Evolutionary conservation across 2,113 vertebrate species (phyloP).

Genomic region (Peromyscus maniculatus): DNA sequence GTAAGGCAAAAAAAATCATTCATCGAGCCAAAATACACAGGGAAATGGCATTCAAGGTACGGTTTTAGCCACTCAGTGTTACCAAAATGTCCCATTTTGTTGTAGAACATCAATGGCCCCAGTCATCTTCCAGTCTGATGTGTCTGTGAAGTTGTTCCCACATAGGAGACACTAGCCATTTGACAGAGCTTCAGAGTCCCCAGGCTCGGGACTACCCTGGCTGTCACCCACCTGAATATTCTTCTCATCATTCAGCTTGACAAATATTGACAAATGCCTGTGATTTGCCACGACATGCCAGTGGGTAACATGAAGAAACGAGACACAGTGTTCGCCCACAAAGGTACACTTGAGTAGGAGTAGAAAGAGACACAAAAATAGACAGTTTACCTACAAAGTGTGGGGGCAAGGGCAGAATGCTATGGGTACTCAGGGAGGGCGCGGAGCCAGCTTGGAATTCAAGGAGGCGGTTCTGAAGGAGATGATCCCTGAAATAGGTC

Average conservation of each 20-base stretch:
- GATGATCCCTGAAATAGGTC: slow-evolving; percentile 70
- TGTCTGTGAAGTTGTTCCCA: neutral
- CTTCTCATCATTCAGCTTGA: slow-evolving; percentile 1
- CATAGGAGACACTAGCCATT: neutral
- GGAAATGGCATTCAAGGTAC: neutral
- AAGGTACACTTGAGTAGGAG: neutral
- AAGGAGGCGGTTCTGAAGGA: slow-evolving; percentile 34
- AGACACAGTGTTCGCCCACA: slow-evolving; percentile 20
- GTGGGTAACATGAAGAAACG: slow-evolving; percentile 30
- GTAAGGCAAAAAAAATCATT: slow-evolving; percentile 19
- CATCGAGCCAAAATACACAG: neutral
- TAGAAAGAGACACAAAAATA: neutral
- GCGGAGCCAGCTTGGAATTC: neutral
- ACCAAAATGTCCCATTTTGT: neutral
- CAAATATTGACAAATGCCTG: slow-evolving; percentile 47
- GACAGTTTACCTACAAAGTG: neutral
- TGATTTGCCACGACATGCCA: slow-evolving; percentile 7
- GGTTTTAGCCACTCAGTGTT: neutral
- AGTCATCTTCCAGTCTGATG: neutral
- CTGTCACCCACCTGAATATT: neutral
- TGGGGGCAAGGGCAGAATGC: neutral
- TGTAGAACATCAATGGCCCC: neutral
- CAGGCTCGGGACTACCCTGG: neutral
- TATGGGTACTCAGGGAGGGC: neutral
- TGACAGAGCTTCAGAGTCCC: neutral